These are phyloP conservation scores for Neopipo cinnamomea DNA, from an alignment of 2,113 vertebrate species.

Conservation along the genomic window DNA sequence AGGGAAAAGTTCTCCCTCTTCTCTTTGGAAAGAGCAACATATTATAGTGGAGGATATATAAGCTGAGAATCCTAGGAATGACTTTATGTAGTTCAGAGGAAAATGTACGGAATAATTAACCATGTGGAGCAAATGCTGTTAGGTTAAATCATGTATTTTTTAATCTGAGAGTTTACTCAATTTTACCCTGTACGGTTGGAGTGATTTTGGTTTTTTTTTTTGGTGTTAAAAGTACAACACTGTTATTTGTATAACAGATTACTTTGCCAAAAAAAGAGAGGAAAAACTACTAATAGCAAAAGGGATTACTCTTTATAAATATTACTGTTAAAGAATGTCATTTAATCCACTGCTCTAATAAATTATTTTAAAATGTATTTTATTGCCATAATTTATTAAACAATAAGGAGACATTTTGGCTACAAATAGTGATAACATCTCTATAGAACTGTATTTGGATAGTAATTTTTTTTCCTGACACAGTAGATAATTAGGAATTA, in stretches of 20 bases:
- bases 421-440: conserved; percentile 54
- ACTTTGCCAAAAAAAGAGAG: conserved; percentile 55
- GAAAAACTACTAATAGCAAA: conserved; percentile 55
- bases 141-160: conserved; percentile 1
- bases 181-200: neutral
- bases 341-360: conserved; percentile 60
- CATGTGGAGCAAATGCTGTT: neutral
- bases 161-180: neutral
- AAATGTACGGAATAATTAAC: neutral
- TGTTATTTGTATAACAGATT: conserved; percentile 53
- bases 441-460: conserved; percentile 27
- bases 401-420: conserved; percentile 60
- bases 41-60: neutral
- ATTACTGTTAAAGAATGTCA: conserved; percentile 58
- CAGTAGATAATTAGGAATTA: conserved; percentile 53
- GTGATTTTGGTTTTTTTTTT: conserved; percentile 3
- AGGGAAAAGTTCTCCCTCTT: neutral
- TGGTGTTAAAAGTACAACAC: conserved; percentile 23
- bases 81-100: neutral
- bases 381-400: conserved; percentile 67
- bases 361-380: conserved; percentile 65
- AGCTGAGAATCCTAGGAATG: neutral
- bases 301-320: conserved; percentile 60
- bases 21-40: neutral
- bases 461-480: conserved; percentile 11